These are phyloP conservation scores for Argyresthia albistria DNA, from an alignment of 2,888 invertebrate species.

Conservation along the genomic window DNA sequence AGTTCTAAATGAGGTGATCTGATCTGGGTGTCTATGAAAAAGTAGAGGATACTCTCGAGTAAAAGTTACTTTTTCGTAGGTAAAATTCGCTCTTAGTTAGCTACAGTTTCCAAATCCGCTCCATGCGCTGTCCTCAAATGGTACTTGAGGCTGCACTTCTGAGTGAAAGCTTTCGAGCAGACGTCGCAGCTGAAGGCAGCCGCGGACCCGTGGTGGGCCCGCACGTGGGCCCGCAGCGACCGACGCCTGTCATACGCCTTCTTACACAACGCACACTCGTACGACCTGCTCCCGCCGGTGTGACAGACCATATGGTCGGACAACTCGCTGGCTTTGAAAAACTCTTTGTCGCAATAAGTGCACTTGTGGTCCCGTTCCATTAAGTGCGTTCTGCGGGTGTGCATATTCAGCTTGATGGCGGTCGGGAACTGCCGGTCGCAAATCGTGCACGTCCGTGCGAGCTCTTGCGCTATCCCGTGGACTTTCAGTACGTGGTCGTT, in stretches of 20 bases:
- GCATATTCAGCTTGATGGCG: slow-evolving; percentile 47
- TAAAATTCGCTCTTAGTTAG: not conserved
- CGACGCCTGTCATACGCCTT: slow-evolving; percentile 66
- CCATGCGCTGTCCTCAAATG: not conserved
- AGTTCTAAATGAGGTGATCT: too few species aligned
- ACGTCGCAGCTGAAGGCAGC: slow-evolving; percentile 15
- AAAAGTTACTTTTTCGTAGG: too few species aligned
- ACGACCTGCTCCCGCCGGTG: slow-evolving; percentile 58
- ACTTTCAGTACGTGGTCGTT: slow-evolving; percentile 32
- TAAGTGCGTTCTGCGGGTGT: slow-evolving; percentile 53
- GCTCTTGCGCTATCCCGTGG: slow-evolving; percentile 8
- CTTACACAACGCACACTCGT: slow-evolving; percentile 74
- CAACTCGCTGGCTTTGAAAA: slow-evolving; percentile 56
- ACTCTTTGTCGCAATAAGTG: slow-evolving; percentile 56
- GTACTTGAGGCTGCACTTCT: slow-evolving; percentile 6
- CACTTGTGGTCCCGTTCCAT: slow-evolving; percentile 59
- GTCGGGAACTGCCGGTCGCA: slow-evolving; percentile 19
- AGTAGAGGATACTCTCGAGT: too few species aligned
- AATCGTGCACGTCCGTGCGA: slow-evolving; percentile 1
- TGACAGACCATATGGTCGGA: slow-evolving; percentile 63
- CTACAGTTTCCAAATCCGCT: not conserved
- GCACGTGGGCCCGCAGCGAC: slow-evolving; percentile 54
- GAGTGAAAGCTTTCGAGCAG: slow-evolving; percentile 14
- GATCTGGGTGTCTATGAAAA: too few species aligned
- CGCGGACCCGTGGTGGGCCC: slow-evolving; percentile 50